Conservation (phyloP, 1,140 invertebrate genomes). For the Sipha flava region DNA sequence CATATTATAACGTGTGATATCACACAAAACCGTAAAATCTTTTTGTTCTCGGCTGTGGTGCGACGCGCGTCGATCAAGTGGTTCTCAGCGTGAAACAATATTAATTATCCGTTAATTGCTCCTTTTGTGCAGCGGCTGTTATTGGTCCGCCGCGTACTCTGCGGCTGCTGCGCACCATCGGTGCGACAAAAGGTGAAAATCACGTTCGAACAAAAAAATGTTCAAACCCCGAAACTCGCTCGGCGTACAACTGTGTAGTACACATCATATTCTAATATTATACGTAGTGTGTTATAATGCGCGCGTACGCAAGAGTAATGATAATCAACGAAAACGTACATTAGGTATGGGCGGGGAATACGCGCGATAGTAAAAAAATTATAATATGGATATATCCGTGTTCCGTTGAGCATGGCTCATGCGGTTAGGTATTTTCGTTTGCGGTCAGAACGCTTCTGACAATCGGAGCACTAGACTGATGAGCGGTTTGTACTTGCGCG, state of each 20-base stretch:
- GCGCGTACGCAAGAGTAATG: too few relatives aligned
- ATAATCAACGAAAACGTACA: too few relatives aligned
- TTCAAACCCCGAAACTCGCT: too few relatives aligned
- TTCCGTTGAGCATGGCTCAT: background rate
- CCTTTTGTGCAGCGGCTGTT: background rate
- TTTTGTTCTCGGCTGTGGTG: background rate
- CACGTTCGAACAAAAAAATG: background rate
- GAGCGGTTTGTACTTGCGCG: slow-evolving; percentile 24
- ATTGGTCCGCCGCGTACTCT: background rate
- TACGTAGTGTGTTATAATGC: too few relatives aligned
- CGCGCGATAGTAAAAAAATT: background rate
- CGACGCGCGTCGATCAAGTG: slow-evolving; percentile 14
- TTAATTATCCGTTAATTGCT: slow-evolving; percentile 31
- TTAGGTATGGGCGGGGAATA: too few relatives aligned
- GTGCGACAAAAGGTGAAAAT: slow-evolving; percentile 5
- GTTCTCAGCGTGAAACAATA: slow-evolving; percentile 29
- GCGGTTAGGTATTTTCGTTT: background rate
- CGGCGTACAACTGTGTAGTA: too few relatives aligned
- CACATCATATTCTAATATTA: too few relatives aligned
- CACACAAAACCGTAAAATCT: slow-evolving; percentile 6
- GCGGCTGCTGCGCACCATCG: background rate
- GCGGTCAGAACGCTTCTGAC: background rate
- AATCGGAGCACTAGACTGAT: slow-evolving; percentile 5
- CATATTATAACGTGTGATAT: background rate
- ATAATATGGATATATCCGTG: background rate